Evolutionary conservation across 2,113 vertebrate species (phyloP), one percentile per base, ranked within the genome.

Genomic region (Perca flavescens): DNA sequence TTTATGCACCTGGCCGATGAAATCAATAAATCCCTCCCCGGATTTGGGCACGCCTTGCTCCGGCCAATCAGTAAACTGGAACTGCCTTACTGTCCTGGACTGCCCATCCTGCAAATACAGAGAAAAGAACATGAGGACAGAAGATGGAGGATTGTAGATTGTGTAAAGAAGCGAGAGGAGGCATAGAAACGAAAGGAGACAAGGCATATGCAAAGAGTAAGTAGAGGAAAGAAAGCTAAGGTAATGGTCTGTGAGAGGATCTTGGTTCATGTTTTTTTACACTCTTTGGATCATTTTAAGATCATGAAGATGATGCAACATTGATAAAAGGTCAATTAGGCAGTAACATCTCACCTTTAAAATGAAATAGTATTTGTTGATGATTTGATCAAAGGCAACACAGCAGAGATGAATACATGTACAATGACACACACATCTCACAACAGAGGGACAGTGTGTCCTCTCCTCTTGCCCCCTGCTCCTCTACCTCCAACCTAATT

Each of bases 11-110:
- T 99, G 98, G 40, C 98, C 98, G 0, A 99, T 99, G 92, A 99
- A 99, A 87, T 99, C 98, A 0, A 99, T 99, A 76, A 99, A 99
- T 28, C 98, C 98, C 92, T 99, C 98, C 22, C 98, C 98, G 0
- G 98, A 98, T 90, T 99, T 99, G 79, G 98, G 98, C 83, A 99
- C 98, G 0, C 98, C 98, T 88, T 99, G 98, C 36, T 99, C 98
- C 0, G 97, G 98, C 98, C 98, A 99, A 92, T 99, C 98, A 0
- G 98, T 99, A 91, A 99, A 99, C 96, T 99, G 98, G 96, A 99
- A 99, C 95, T 99, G 98, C 7, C 98, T 95, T 4, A 99, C 98
- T 0, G 98, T 99, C 57, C 98, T 95, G 6, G 98, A 99, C 90
- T 99, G 98, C 12, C 98, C 98, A 0, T 99, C 98, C 98, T 99